Evolutionary conservation across 2,113 vertebrate species (phyloP).

Genomic region (Phalacrocorax pelagicus): DNA sequence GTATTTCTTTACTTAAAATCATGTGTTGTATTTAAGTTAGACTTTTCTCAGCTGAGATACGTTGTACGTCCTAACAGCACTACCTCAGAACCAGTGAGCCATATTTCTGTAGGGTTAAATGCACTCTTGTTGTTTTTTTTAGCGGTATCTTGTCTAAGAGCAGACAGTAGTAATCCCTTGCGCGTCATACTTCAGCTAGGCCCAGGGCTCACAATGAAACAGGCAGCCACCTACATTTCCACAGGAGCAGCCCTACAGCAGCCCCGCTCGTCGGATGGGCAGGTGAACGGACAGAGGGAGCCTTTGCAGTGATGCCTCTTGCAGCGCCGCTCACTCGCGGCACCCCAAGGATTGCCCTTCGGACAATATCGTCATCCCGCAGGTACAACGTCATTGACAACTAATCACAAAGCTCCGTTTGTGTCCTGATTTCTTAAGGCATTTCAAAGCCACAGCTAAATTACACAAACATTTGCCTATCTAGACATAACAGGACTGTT

Average conservation of each 20-base stretch:
- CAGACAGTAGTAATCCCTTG: background rate
- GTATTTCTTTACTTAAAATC: slow-evolving; percentile 58
- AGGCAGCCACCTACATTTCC: fast-evolving
- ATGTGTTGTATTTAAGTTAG: slow-evolving; percentile 1
- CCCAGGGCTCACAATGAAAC: background rate
- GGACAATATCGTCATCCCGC: fast-evolving
- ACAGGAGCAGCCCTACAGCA: background rate
- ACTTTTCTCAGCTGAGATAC: slow-evolving; percentile 26
- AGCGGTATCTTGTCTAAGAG: background rate
- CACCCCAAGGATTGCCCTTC: background rate
- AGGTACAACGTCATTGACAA: background rate
- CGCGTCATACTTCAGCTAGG: background rate
- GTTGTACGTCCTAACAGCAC: slow-evolving; percentile 8
- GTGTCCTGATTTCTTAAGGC: background rate
- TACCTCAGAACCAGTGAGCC: background rate
- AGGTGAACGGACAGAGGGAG: fast-evolving
- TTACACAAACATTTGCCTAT: slow-evolving; percentile 31
- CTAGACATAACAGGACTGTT: slow-evolving; percentile 35
- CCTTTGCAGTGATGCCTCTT: too few species aligned
- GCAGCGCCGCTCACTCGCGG: fast-evolving
- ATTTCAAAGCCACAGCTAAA: slow-evolving; percentile 14
- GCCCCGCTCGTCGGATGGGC: fast-evolving
- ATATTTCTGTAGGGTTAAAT: background rate
- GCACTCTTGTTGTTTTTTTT: background rate
- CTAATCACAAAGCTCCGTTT: slow-evolving; percentile 19